phyloP scores from a whole-genome alignment of 2,113 vertebrate species.

The Ammodramus savannarum region DNA sequence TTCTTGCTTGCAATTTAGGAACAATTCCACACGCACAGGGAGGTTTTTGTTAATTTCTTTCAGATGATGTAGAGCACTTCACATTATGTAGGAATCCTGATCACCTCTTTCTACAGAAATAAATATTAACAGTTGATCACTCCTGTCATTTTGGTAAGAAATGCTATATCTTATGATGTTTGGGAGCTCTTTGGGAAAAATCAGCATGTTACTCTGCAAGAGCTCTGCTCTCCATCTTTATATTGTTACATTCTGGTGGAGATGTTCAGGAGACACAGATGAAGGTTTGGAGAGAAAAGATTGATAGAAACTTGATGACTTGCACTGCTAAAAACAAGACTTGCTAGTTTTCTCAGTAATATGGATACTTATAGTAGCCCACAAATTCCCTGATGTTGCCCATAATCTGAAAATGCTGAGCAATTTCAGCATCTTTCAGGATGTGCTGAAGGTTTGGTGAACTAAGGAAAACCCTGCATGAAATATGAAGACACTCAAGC shows the following conservation, averaged over 20 bases:
- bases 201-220: background rate
- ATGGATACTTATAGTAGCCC: background rate
- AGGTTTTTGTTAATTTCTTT: constrained; percentile 78
- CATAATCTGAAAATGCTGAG: background rate
- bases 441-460: background rate
- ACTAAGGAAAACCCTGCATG: background rate
- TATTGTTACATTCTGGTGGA: background rate
- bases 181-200: background rate
- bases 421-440: background rate
- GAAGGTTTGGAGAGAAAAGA: background rate
- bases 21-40: constrained; percentile 73
- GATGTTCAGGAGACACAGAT: background rate
- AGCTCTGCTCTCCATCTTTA: background rate
- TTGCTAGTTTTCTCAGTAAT: background rate
- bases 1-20: constrained; percentile 72
- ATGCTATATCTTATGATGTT: constrained; percentile 15
- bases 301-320: background rate
- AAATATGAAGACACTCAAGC: background rate
- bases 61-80: constrained; percentile 71
- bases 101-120: constrained; percentile 49
- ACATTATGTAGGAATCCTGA: constrained; percentile 11
- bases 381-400: background rate
- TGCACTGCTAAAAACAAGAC: background rate
- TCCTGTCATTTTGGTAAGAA: constrained; percentile 21
- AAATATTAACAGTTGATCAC: constrained; percentile 24